Percentiles rank a stretch among this genome's conserved stretches.
These are phyloP conservation scores for Notoglanidium macrostoma DNA, from an alignment of 2,797 vertebrate species.

Conservation along the genomic window DNA sequence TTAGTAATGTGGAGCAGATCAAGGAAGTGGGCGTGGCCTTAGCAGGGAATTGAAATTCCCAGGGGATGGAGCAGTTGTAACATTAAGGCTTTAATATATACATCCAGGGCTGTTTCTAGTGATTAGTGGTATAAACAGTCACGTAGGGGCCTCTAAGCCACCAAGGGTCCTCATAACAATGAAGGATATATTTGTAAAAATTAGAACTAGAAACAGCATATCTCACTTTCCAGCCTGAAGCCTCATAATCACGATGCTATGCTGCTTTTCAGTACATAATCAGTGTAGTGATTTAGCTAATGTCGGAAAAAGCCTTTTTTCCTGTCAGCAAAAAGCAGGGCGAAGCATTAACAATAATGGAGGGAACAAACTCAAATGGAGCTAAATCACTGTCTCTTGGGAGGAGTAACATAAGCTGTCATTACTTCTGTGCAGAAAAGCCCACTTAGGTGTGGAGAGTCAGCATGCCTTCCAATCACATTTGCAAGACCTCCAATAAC, in stretches of 20 bases:
- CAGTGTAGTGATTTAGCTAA: background rate
- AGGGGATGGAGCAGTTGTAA: background rate
- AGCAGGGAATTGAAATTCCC: background rate
- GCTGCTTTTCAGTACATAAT: background rate
- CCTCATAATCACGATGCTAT: background rate
- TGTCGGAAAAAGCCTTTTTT: background rate
- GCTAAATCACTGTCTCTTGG: constrained; percentile 38
- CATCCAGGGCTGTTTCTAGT: background rate
- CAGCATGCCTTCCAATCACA: background rate
- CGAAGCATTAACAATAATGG: constrained; percentile 20
- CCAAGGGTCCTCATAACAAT: background rate
- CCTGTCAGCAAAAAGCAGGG: background rate
- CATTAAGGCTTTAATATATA: background rate
- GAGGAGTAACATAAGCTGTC: constrained; percentile 29
- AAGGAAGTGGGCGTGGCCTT: background rate
- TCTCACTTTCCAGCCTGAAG: background rate
- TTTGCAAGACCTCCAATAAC: background rate
- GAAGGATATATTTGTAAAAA: background rate
- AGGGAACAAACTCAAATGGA: constrained; percentile 23
- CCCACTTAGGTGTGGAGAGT: constrained; percentile 11
- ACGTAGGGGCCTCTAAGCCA: background rate
- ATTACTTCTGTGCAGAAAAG: constrained; percentile 7
- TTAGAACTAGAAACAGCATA: background rate
- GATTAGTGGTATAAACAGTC: too few relatives aligned
- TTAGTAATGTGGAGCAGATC: background rate